These are phyloP conservation scores for Ceuthmochares aereus DNA, from an alignment of 2,113 vertebrate species.

Conservation along the genomic window DNA sequence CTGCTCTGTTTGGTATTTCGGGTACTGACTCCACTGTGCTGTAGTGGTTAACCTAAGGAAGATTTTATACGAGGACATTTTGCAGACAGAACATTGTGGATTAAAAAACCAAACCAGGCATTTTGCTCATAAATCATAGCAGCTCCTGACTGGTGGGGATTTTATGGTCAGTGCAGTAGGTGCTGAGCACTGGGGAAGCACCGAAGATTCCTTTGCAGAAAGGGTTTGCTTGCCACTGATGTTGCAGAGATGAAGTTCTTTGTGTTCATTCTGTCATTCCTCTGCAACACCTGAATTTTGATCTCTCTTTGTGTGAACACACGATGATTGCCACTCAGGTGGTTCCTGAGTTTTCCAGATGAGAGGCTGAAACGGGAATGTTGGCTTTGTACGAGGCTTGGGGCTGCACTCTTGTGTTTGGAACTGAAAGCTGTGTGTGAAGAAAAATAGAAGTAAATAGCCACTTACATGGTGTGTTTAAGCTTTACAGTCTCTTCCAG, in stretches of 20 bases:
- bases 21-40: background rate
- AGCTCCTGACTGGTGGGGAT: background rate
- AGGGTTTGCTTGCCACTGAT: background rate
- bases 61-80: background rate
- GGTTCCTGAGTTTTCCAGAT: background rate
- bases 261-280: background rate
- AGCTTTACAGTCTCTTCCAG: background rate
- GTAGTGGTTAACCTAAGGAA: background rate
- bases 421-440: background rate
- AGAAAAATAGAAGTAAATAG: background rate
- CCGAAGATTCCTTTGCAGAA: background rate
- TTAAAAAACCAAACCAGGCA: background rate
- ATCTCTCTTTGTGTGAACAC: background rate
- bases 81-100: background rate
- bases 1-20: background rate
- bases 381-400: background rate
- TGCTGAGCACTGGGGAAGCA: background rate
- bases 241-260: background rate
- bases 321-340: background rate
- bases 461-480: background rate
- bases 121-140: background rate
- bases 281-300: background rate
- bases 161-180: background rate
- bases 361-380: background rate
- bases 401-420: background rate